Conservation (phyloP, 2,113 vertebrate species). For the Ifrita kowaldi region DNA sequence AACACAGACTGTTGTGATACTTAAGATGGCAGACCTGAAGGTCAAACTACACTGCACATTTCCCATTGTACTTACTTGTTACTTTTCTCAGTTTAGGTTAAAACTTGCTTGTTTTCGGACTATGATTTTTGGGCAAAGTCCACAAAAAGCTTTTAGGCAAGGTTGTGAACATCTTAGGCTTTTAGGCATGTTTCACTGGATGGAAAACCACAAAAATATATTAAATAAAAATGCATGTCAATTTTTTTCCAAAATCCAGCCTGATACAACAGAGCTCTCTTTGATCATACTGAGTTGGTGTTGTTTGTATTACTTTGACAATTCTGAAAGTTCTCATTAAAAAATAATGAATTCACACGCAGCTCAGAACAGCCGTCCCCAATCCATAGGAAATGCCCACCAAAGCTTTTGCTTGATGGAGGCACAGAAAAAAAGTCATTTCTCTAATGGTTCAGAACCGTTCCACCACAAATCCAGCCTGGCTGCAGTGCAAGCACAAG, state of each 20-base stretch:
- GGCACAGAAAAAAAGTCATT: neutral
- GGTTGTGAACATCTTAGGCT: neutral
- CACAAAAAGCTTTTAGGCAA: neutral
- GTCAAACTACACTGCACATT: neutral
- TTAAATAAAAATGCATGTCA: neutral
- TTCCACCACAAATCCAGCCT: neutral
- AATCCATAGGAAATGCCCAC: neutral
- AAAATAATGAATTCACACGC: neutral
- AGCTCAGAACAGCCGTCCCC: neutral
- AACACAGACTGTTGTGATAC: neutral
- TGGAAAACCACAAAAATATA: neutral
- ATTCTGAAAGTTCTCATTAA: neutral
- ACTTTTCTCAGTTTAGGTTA: neutral
- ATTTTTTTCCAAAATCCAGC: neutral
- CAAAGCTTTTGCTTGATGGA: neutral
- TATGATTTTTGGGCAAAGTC: neutral
- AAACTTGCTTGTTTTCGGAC: neutral
- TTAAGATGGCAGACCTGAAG: neutral
- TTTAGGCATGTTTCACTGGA: neutral
- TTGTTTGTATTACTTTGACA: neutral
- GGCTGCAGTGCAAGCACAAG: neutral
- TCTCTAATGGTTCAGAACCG: neutral
- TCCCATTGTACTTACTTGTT: neutral
- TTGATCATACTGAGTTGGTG: neutral
- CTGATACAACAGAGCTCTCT: neutral